Evolutionary conservation across 1,140 invertebrate species (phyloP), one percentile per base, ranked within the genome.

Genomic region (Drosophila nikananu): DNA sequence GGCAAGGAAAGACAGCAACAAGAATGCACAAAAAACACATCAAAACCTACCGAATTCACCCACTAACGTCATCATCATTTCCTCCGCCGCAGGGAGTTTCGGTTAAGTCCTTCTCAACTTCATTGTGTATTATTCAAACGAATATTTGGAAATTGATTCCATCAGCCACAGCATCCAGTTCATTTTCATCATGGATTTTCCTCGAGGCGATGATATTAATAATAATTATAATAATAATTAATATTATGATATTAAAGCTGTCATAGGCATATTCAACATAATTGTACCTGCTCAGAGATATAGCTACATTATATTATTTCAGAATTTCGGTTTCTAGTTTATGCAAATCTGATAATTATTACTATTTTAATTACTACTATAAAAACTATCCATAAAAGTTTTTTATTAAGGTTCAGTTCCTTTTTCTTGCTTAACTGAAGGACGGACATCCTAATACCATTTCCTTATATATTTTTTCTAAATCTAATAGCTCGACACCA

Each of bases 41-140:
- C 48, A 41, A 54, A 42, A 17, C 10, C 51, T 13, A 17, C 5
- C 30, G 30, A 60, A 60, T n/a, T 39, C 48, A 73, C 54, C 70
- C 67, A 72, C 51, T 59, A 73, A 49, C 35, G 17, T 27, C 37
- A 49, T 41, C 55, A 41, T 49, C 23, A 42, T 54, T 25, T 21
- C 27, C 19, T 42, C 15, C 39, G 49, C 64, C 64, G 39, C 67
- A 35, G 67, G 67, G 67, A 71, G 42, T 67, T 55, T 27, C 30
- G 15, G 5, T 73, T 59, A 60, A 42, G 37, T 52, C 19, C n/a
- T 5, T 19, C n/a, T 19, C 49, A 58, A 41, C 48, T 49, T 23
- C 35, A 72, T 73, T 73, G 68, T 58, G 32, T 58, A 17, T 48
- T 71, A 39, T 68, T n/a, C 21, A 25, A 21, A 32, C 25, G 32